Percentiles rank a stretch among this genome's conserved stretches.
Evolutionary conservation across 2,113 vertebrate species (phyloP).

Genomic region (Rhynchopsitta pachyrhyncha): DNA sequence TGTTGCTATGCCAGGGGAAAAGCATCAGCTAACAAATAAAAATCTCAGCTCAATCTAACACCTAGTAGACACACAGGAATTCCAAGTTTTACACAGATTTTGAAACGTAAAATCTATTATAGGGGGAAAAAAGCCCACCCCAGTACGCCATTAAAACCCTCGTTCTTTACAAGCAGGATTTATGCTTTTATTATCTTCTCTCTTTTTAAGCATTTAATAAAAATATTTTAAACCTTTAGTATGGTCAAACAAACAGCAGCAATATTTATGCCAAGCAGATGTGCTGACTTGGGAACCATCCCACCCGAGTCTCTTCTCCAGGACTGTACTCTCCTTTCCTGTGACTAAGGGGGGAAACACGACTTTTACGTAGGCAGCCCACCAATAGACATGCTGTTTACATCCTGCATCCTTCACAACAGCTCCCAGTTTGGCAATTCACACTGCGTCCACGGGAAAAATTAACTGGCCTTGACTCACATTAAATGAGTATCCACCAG

Average conservation of each 20-base stretch:
- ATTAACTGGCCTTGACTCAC: not conserved
- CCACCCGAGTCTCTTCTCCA: fast-evolving
- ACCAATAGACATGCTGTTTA: fast-evolving
- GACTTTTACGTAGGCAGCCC: not conserved
- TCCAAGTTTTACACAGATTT: not conserved
- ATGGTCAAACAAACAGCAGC: fast-evolving
- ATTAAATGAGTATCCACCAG: not conserved
- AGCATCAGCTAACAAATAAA: not conserved
- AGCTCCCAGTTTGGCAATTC: not conserved
- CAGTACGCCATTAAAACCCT: not conserved
- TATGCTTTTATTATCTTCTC: not conserved
- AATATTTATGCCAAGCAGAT: not conserved
- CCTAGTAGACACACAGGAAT: fast-evolving
- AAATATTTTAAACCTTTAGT: not conserved
- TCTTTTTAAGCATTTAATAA: not conserved
- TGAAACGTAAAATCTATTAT: not conserved
- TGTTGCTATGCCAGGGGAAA: not conserved
- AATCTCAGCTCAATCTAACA: fast-evolving
- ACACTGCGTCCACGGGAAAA: not conserved
- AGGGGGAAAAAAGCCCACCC: fast-evolving
- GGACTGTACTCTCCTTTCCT: not conserved
- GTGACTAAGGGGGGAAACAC: not conserved
- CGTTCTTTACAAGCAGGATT: not conserved
- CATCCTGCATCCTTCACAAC: not conserved
- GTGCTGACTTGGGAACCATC: not conserved